Evolutionary conservation across 2,888 invertebrate species (phyloP), one percentile per base, ranked within the genome.

Genomic region (Eumacrocentrus americanus): DNA sequence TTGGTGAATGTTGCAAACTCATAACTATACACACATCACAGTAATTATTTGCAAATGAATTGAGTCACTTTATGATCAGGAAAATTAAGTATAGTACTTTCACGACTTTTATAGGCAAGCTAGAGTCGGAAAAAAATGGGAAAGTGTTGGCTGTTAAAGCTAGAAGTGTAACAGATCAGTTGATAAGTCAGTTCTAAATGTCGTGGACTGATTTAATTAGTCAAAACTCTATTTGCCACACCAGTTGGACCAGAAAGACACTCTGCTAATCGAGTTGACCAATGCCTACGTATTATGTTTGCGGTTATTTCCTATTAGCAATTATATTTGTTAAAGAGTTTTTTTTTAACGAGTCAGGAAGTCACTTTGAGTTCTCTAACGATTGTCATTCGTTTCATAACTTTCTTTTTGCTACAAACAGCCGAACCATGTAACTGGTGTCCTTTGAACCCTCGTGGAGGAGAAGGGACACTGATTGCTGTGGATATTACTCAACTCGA

Each of bases 341-440:
- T 46, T 46, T 46, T 5, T 61, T 23, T 22, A n/a, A 40, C 22
- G 23, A n/a, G 29, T 23, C 12, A 46, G n/a, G 47, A 40, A 22
- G 57, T 22, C 1, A 4, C 9, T 11, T 16, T 34, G 7, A 9
- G 6, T 29, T 48, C 34, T 48, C 11, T 54, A 54, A 35, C 40
- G 38, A 54, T 44, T 9, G 54, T 34, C 23, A 16, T 40, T 52
- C 29, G 29, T 44, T 54, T 44, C 44, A 34, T 54, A 20, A 54
- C 44, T 54, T 54, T 54, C 34, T 22, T 34, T 54, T 54, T 34
- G 22, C 25, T 29, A 22, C 18, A 40, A 54, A n/a, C n/a, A n/a
- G n/a, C n/a, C 29, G n/a, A 12, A 42, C 34, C 18, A 50, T 29
- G 29, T 42, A 29, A 6, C 29, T 29, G 42, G 29, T 44, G 35